Conservation (phyloP, 1,140 invertebrate species). For the Chrysomallon squamiferum region DNA sequence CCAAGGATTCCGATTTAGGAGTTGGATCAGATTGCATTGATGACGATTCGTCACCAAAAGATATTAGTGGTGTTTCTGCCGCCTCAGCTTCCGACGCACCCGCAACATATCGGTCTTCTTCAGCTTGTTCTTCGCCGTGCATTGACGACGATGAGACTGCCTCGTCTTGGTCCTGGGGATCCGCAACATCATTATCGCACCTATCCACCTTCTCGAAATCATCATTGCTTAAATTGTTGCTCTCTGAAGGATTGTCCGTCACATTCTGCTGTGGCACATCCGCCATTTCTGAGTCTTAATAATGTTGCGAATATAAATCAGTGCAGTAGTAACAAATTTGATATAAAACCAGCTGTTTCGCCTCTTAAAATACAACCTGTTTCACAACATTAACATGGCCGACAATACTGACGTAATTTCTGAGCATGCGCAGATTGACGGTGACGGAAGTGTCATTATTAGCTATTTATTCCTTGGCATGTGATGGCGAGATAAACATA, state of each 20-base stretch:
- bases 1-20: constrained; percentile 25
- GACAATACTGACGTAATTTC: constrained; percentile 3
- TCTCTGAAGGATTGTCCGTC: constrained; percentile 16
- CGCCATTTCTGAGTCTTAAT: constrained; percentile 6
- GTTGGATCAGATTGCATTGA: constrained; percentile 16
- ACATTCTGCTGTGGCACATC: background rate
- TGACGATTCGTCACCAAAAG: constrained; percentile 31
- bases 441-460: no score
- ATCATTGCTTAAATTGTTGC: constrained; percentile 20
- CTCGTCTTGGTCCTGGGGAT: constrained; percentile 35
- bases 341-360: no score
- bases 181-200: constrained; percentile 8
- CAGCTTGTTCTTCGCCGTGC: constrained; percentile 37
- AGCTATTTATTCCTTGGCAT: no score
- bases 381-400: constrained; percentile 8
- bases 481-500: no score
- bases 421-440: background rate
- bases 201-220: constrained; percentile 42
- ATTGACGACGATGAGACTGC: constrained; percentile 36
- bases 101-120: constrained; percentile 42
- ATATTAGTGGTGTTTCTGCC: constrained; percentile 27
- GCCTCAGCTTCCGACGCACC: constrained; percentile 33
- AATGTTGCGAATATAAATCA: no score
- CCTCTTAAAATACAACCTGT: no score
- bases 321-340: no score